Evolutionary conservation across 2,888 invertebrate genomes (phyloP), one percentile per base, ranked within the genome.

Genomic region (Iphiclides podalirius): DNA sequence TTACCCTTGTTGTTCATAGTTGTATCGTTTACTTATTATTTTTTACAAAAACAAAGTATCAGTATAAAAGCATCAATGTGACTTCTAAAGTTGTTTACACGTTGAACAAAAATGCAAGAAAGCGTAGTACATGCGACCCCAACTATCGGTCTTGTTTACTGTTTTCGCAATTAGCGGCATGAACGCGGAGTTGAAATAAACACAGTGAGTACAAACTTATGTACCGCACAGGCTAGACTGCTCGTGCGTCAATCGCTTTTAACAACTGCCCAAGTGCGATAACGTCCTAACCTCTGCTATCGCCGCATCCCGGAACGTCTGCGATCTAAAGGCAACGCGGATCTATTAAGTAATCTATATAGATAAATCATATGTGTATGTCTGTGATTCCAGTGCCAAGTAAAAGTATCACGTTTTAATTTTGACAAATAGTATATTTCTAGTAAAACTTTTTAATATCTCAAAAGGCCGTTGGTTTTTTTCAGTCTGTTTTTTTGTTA

Each of bases 211-310:
- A 51, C n/a, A n/a, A n/a, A n/a, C 17, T 58, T 47, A 39, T 42
- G 39, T 36, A 42, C 38, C 17, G 47, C 38, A 73, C 70, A 67
- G 73, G 59, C 72, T 68, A 78, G 81, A 78, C 80, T 67, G 72
- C n/a, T n/a, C 79, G 86, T 87, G 86, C 87, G 87, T 88, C 87
- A 88, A 80, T 84, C 63, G 77, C 69, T 73, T 80, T 79, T 79
- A 79, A 85, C 79, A 85, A 85, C 84, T 81, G 80, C 68, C 73
- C 61, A 33, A 49, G 52, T 55, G 8, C 59, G 87, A 87, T 87
- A 87, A 83, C 82, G 79, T 65, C 58, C 67, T 84, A 80, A 86
- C 86, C 85, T 67, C 72, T 79, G 70, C 79, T 87, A 87, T 86
- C 87, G 57, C 54, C 64, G 67, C 75, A 83, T 85, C 82, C 87